Conservation (phyloP, 2,113 vertebrate genomes). For the Coracopsis vasa region DNA sequence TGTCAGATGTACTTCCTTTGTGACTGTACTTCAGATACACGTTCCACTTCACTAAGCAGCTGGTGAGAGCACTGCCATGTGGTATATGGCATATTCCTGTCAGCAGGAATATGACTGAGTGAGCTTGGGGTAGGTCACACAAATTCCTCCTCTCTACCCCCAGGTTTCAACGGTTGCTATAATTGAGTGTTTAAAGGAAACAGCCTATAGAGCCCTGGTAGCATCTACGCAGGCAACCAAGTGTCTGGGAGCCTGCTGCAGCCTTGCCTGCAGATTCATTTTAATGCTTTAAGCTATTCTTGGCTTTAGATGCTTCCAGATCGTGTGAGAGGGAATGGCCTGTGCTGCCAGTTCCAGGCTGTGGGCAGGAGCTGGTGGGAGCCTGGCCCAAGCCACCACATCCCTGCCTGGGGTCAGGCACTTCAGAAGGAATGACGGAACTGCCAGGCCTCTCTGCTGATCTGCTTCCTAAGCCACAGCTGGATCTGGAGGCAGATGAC, state of each 20-base stretch:
- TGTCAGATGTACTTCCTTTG: neutral
- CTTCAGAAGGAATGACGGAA: neutral
- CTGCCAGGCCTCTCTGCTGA: neutral
- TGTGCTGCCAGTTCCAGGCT: neutral
- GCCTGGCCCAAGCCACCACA: neutral
- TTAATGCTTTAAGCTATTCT: neutral
- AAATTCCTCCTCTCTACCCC: neutral
- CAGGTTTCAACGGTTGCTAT: neutral
- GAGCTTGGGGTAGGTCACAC: neutral
- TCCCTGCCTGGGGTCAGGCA: conserved; percentile 7
- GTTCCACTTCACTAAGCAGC: neutral
- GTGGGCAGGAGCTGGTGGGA: neutral
- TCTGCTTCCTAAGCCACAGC: neutral
- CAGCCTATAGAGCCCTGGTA: neutral
- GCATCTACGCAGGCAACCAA: neutral
- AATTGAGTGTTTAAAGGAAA: neutral
- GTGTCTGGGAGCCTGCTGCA: neutral
- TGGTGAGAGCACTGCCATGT: neutral
- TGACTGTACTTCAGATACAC: neutral
- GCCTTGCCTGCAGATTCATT: conserved; percentile 23
- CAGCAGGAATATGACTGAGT: neutral
- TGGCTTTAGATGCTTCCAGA: neutral
- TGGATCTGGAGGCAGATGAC: neutral
- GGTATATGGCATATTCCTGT: neutral
- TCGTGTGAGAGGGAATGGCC: neutral